Evolutionary conservation across 2,888 invertebrate species (phyloP).

Genomic region (Nymphalis polychloros): DNA sequence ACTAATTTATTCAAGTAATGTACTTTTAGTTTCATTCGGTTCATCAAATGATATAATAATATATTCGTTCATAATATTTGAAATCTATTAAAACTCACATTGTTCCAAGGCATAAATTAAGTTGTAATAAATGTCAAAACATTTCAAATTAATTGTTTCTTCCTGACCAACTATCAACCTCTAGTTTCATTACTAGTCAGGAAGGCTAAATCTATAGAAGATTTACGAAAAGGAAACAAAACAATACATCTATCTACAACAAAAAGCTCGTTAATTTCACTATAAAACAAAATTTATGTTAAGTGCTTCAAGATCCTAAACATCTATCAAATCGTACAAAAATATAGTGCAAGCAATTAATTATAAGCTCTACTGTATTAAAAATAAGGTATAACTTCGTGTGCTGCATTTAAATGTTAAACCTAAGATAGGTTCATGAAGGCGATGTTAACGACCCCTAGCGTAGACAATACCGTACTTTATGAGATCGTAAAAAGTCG

Average conservation of each 20-base stretch:
- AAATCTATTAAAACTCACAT: too few relatives aligned
- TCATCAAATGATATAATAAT: too few relatives aligned
- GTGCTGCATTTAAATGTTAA: constrained; percentile 6
- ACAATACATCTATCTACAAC: neutral
- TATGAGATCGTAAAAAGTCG: constrained; percentile 42
- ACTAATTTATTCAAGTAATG: too few relatives aligned
- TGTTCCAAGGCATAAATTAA: too few relatives aligned
- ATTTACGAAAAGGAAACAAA: neutral
- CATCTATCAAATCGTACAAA: constrained; percentile 22
- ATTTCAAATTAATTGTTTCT: too few relatives aligned
- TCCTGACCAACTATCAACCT: too few relatives aligned
- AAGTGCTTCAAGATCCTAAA: constrained; percentile 20
- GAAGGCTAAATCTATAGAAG: neutral
- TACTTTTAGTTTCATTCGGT: too few relatives aligned
- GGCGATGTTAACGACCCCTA: constrained; percentile 40
- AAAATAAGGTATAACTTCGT: constrained; percentile 16
- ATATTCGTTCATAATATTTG: too few relatives aligned
- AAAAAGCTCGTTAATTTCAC: constrained; percentile 12
- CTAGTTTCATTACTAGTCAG: too few relatives aligned
- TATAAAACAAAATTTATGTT: constrained; percentile 23
- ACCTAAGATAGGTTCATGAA: constrained; percentile 35
- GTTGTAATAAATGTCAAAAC: too few relatives aligned
- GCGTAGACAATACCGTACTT: constrained; percentile 40
- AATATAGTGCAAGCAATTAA: neutral
- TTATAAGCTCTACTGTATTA: neutral